These are phyloP conservation scores for Congeria kusceri DNA, from an alignment of 2,888 invertebrate genomes.

Conservation along the genomic window DNA sequence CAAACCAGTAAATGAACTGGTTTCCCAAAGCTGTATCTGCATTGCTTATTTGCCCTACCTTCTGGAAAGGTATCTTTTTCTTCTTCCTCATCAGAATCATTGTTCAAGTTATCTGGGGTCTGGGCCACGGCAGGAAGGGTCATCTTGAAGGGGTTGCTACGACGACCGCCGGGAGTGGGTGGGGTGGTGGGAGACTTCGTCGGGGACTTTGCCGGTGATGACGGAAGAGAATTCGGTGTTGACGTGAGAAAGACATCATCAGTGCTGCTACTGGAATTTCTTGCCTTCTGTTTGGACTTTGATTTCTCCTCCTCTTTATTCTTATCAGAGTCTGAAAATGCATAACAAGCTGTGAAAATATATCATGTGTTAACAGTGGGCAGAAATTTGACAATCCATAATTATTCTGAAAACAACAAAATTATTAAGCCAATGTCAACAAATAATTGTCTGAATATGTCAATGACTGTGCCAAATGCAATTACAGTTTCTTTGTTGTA, in stretches of 20 bases:
- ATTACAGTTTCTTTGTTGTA: too few relatives aligned
- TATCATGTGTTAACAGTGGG: too few relatives aligned
- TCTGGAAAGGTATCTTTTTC: background rate
- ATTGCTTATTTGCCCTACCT: background rate
- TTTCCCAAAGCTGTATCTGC: too few relatives aligned
- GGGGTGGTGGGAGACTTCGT: conserved; percentile 50
- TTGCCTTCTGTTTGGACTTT: background rate
- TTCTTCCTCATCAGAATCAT: conserved; percentile 31
- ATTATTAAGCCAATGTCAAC: too few relatives aligned
- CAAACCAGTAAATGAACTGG: too few relatives aligned
- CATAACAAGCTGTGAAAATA: too few relatives aligned
- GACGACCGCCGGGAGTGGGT: conserved; percentile 39
- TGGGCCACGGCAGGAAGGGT: conserved; percentile 65
- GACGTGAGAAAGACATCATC: conserved; percentile 4
- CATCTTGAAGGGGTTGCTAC: conserved; percentile 58
- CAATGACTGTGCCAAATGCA: too few relatives aligned
- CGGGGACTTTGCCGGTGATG: conserved; percentile 31
- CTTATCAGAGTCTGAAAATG: conserved; percentile 69
- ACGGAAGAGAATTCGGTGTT: conserved; percentile 13
- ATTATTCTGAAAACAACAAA: too few relatives aligned
- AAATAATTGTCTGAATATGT: too few relatives aligned
- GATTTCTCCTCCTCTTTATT: conserved; percentile 51
- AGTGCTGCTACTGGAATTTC: conserved; percentile 9
- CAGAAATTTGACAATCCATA: too few relatives aligned
- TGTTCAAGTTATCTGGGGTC: conserved; percentile 59